Evolutionary conservation across 2,797 vertebrate species (phyloP).

Genomic region (Sebastes nivosus): DNA sequence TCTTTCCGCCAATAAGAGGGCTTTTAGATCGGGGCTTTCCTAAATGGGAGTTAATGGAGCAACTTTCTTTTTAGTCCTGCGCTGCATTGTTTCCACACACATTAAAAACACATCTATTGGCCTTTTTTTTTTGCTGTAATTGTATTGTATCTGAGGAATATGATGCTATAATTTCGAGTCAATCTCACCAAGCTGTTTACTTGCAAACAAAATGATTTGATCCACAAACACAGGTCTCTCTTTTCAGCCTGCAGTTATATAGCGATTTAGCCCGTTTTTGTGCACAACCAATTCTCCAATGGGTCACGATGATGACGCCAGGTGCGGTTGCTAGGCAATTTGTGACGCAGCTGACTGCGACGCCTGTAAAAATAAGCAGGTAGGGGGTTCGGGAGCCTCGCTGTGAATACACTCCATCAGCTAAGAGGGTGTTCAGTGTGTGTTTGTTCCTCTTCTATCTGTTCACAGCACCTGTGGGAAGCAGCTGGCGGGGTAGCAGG

Average conservation of each 20-base stretch:
- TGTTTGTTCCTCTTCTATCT: slow-evolving; percentile 54
- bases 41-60: slow-evolving; percentile 25
- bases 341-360: slow-evolving; percentile 18
- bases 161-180: not conserved
- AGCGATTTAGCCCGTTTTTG: slow-evolving; percentile 28
- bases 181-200: not conserved
- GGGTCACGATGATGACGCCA: slow-evolving; percentile 40
- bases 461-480: slow-evolving; percentile 70
- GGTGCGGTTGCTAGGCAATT: slow-evolving; percentile 55
- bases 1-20: not conserved
- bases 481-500: slow-evolving; percentile 63
- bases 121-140: not conserved
- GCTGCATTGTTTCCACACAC: not conserved
- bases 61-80: not conserved
- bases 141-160: not conserved
- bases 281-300: slow-evolving; percentile 13
- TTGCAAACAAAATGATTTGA: not conserved
- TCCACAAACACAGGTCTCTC: not conserved
- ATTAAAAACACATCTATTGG: not conserved
- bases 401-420: slow-evolving; percentile 26
- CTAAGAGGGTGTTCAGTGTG: slow-evolving; percentile 27
- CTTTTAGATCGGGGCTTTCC: not conserved
- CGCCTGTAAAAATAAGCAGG: slow-evolving; percentile 5
- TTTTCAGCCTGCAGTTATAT: not conserved
- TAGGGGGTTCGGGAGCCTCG: not conserved